phyloP scores from a whole-genome alignment of 2,888 invertebrate genomes.

The Isotomurus palustris region DNA sequence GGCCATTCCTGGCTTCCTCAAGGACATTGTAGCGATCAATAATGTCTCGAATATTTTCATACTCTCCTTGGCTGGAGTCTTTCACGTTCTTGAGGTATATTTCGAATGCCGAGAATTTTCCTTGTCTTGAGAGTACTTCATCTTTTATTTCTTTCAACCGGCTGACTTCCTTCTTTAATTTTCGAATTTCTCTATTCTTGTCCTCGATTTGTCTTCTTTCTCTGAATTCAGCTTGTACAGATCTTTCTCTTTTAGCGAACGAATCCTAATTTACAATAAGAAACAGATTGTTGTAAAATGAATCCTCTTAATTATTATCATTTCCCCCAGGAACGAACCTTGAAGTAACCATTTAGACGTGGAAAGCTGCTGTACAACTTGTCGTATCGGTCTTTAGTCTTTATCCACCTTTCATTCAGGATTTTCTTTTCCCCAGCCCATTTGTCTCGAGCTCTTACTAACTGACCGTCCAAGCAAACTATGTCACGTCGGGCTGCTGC shows the following conservation, averaged over 20 bases:
- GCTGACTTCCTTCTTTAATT: conserved; percentile 27
- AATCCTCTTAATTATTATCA: not conserved
- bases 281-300: not conserved
- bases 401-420: conserved; percentile 33
- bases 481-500: conserved; percentile 26
- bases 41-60: conserved; percentile 38
- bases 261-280: conserved; percentile 22
- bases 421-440: conserved; percentile 25
- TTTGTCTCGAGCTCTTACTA: conserved; percentile 32
- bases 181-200: conserved; percentile 30
- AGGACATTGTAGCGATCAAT: conserved; percentile 41
- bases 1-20: conserved; percentile 25
- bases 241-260: conserved; percentile 29
- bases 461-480: conserved; percentile 38
- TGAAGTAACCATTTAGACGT: conserved; percentile 38
- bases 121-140: conserved; percentile 24
- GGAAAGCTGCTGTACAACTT: conserved; percentile 21
- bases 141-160: conserved; percentile 23
- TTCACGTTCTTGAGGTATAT: conserved; percentile 36
- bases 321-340: conserved; percentile 6
- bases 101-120: conserved; percentile 39
- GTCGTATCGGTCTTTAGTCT: conserved; percentile 22
- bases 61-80: conserved; percentile 42
- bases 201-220: conserved; percentile 23
- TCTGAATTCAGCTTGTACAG: conserved; percentile 19